Evolutionary conservation across 2,888 invertebrate species (phyloP), one percentile per base, ranked within the genome.

Genomic region (Drosophila acutilabella): DNA sequence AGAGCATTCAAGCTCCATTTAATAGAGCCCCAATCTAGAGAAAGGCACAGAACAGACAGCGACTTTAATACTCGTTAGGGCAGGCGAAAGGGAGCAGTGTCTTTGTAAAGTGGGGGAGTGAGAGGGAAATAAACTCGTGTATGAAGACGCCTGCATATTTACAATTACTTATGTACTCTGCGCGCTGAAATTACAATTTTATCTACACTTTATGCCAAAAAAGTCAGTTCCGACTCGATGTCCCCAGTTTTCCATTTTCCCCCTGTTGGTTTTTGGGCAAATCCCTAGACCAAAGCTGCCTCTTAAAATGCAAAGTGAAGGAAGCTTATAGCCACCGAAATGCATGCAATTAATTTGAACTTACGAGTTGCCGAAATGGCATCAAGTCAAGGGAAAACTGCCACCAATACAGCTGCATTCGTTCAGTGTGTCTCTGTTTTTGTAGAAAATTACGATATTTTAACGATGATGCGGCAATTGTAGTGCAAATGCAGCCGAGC

Each of bases 51-150:
- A 26, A 18, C 0, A 71, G 70, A 71, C 75, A 65, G 54, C 42
- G 64, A 74, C 83, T 88, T 82, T 80, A 88, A 88, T 73, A 71
- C 86, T 88, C 88, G 82, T 83, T 83, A 88, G 82, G 54, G 38
- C 14, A 44, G n/a, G 44, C 5, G 33, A n/a, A 11, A 33, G 44
- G 20, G 33, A 10, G 26, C 26, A 30, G 26, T 18, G 14, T 14
- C 3, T 44, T 8, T 30, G 8, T 30, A 2, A 6, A 30, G 8
- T 8, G 8, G 8, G 30, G 30, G 30, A 30, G 30, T 8, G 30
- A 8, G 2, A 2, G 30, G 30, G 20, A 45, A 13, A 30, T 53
- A 30, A 30, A 30, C 18, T 42, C 30, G 41, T 20, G 14, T 59
- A 56, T 65, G 56, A 48, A 40, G 56, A 42, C 33, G 59, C 50